A percentile compares a stretch with the other conserved stretches of the same genome.
phyloP scores from a whole-genome alignment of 2,113 vertebrate genomes.

The Thalassarche chlororhynchos region DNA sequence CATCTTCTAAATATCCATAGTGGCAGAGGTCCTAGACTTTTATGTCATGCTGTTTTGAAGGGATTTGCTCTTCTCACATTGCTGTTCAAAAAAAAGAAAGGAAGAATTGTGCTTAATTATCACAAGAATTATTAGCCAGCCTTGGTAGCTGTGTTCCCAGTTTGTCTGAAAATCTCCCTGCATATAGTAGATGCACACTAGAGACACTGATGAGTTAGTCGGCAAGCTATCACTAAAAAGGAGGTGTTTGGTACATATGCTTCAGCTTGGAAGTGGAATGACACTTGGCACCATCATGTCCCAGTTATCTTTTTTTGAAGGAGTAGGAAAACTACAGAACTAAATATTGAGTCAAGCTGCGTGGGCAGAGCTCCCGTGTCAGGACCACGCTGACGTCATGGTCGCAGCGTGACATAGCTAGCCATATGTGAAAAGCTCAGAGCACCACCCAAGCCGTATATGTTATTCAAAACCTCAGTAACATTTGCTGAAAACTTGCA shows the following conservation, averaged over 20 bases:
- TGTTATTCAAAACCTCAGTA: neutral
- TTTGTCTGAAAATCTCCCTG: neutral
- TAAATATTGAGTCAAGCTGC: neutral
- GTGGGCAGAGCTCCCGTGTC: neutral
- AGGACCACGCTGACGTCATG: fast-evolving
- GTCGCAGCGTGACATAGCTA: neutral
- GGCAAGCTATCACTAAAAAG: neutral
- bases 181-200: neutral
- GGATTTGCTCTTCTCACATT: neutral
- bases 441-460: neutral
- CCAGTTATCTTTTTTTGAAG: conserved; percentile 14
- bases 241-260: conserved; percentile 31
- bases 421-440: neutral
- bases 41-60: neutral
- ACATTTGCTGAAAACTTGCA: neutral
- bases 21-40: neutral
- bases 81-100: neutral
- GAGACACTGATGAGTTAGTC: neutral
- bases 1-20: neutral
- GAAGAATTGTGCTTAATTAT: neutral
- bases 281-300: neutral
- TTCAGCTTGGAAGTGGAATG: neutral
- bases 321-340: conserved; percentile 5
- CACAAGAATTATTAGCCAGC: neutral
- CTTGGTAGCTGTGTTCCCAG: neutral